Base-by-base conservation (phyloP, 2,113 vertebrate species). In the Corapipo altera region DNA sequence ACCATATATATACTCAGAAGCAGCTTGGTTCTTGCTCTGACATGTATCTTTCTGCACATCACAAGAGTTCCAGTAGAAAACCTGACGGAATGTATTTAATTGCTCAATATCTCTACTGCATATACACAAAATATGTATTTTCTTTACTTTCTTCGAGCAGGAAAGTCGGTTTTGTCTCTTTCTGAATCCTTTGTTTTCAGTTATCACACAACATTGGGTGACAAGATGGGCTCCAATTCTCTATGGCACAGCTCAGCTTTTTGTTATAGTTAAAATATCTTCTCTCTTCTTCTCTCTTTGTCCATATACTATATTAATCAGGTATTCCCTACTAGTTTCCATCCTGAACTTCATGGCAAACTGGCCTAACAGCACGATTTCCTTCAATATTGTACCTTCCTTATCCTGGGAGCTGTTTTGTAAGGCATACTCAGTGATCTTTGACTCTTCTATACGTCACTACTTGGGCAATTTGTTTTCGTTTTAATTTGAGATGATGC, bases 111-210 rank as follows among this genome's bases (percentile, higher is more conserved):
- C 9, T 73, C 30, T 75, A 16, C 33, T 39, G 12, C 33, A 67
- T 7, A 13, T 20, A 37, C 2, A 4, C 32, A 81, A 72, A 77
- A 58, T 62, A 61, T 0, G 0, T 41, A 11, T 43, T 71, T 49
- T 55, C 5, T 71, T 72, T 61, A 26, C 14, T 51, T 62, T 23
- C 44, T 54, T 54, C 75, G 41, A 49, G 9, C n/a, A 33, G 27
- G 14, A 62, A 14, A 54, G n/a, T 37, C 44, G 41, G 44, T 44
- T 87, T 79, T 39, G 4, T 67, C 11, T 89, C 41, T 61, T 78
- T 80, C 35, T 35, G 27, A 62, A 64, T 44, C 6, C 16, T 64
- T 61, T 43, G 8, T 71, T 80, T 87, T 61, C 32, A 49, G 35
- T 80, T 27, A 23, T 62, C 49, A 49, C 7, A 44, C 10, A 72